Evolutionary conservation across 2,113 vertebrate species (phyloP).

Genomic region (Chauna torquata): DNA sequence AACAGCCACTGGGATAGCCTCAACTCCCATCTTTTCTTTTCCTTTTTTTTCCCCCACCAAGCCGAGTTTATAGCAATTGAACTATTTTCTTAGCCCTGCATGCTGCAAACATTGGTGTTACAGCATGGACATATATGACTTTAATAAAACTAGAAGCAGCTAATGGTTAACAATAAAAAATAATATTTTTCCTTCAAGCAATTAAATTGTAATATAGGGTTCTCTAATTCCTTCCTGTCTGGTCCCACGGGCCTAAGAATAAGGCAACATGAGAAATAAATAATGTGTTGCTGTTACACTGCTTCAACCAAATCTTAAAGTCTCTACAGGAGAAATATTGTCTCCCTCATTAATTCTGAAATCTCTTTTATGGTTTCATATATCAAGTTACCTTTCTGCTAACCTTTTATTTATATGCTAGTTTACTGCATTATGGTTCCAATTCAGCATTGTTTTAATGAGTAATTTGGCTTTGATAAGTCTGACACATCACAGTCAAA

Average conservation of each 20-base stretch:
- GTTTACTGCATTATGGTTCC: constrained; percentile 44
- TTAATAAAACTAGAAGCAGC: constrained; percentile 77
- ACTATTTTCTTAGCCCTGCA: neutral
- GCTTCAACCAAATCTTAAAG: constrained; percentile 67
- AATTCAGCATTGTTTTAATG: constrained; percentile 63
- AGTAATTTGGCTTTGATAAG: constrained; percentile 46
- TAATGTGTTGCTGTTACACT: constrained; percentile 63
- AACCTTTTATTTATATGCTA: constrained; percentile 31
- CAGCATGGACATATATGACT: constrained; percentile 29
- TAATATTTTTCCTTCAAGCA: constrained; percentile 82
- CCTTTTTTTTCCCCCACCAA: neutral
- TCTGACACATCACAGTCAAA: neutral
- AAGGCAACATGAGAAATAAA: constrained; percentile 77
- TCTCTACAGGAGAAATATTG: constrained; percentile 65
- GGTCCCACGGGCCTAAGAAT: constrained; percentile 73
- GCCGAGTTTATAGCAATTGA: neutral
- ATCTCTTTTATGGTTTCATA: constrained; percentile 60
- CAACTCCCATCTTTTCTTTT: neutral
- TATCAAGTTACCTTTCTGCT: constrained; percentile 66
- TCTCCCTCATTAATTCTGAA: constrained; percentile 67
- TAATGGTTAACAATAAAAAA: constrained; percentile 80
- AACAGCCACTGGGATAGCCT: neutral
- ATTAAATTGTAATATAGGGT: constrained; percentile 79
- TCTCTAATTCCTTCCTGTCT: constrained; percentile 81
- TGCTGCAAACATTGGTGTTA: constrained; percentile 24